Evolutionary conservation across 2,113 vertebrate genomes (phyloP), one percentile per base, ranked within the genome.

Genomic region (Hyperopisus bebe): DNA sequence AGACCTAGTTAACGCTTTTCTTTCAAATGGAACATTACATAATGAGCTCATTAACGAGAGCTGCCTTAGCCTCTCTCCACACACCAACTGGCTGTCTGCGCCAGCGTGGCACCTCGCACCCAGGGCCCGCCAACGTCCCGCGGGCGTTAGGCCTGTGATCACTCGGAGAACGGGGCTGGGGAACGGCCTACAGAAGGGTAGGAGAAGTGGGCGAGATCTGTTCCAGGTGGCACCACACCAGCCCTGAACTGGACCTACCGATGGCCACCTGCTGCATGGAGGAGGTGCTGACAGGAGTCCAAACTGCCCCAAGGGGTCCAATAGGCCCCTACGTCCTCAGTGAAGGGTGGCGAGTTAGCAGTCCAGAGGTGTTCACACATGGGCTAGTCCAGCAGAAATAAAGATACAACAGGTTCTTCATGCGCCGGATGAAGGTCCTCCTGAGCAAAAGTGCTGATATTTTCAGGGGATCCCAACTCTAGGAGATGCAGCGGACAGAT

Each of bases 1-100:
- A 90, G 85, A 77, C 85, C 89, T 90, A 87, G 58, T 90, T 90
- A 90, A 86, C 44, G 53, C 77, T 89, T 48, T 83, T 74, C 27
- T 90, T 77, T 89, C 62, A 53, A 39, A 50, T 87, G 47, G 39
- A 77, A 87, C n/a, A 35, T 87, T 87, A 87, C 50, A 87, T 53
- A 87, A 87, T 87, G 85, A 87, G 62, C 50, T 77, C 24, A 90
- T 51, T 90, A 74, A 39, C 51, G n/a, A 19, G 86, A 27, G 44
- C 27, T 50, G 35, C 48, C 15, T 13, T 35, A n/a, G 46, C 10
- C 8, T 8, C 31, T 77, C 70, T 74, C 24, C 21, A 13, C 27
- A 53, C 27, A 87, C 27, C 19, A 42, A 55, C 47, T 31, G 84
- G 82, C 82, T 15, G 44, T 50, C 83, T 39, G 11, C 48, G 15